phyloP scores from a whole-genome alignment of 2,113 vertebrate species.

The Forbesichthys papilliferus region DNA sequence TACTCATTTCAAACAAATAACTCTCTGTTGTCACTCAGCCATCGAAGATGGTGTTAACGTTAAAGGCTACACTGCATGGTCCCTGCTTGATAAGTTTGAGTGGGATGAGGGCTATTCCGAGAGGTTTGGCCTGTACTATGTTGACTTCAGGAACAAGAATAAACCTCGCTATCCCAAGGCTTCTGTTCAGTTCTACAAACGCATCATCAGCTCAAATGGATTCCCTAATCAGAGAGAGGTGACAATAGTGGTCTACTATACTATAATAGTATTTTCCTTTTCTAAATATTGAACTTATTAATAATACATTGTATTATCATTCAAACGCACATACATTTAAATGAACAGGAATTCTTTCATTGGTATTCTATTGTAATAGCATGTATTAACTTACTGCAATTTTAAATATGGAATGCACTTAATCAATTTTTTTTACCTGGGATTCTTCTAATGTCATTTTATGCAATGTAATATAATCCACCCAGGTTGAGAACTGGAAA shows the following conservation, averaged over 20 bases:
- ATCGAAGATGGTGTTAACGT: constrained; percentile 89
- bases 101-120: constrained; percentile 92
- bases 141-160: constrained; percentile 85
- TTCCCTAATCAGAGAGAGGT: constrained; percentile 90
- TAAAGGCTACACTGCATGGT: constrained; percentile 90
- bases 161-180: constrained; percentile 91
- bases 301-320: too few relatives aligned
- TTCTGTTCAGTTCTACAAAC: constrained; percentile 86
- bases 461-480: neutral
- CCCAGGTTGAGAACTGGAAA: constrained; percentile 85
- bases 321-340: neutral
- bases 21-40: constrained; percentile 69
- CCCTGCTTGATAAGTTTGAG: constrained; percentile 92
- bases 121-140: constrained; percentile 88
- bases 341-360: too few relatives aligned
- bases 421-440: too few relatives aligned
- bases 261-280: neutral
- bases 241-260: constrained; percentile 6
- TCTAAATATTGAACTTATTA: neutral
- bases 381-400: too few relatives aligned
- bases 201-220: constrained; percentile 85
- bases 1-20: too few relatives aligned
- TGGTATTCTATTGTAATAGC: too few relatives aligned
- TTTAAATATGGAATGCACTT: too few relatives aligned
- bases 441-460: too few relatives aligned